A percentile compares a stretch with the other conserved stretches of the same genome.
These are phyloP conservation scores for Acrocephalus kingi DNA, from an alignment of 2,113 vertebrate species.

Conservation along the genomic window DNA sequence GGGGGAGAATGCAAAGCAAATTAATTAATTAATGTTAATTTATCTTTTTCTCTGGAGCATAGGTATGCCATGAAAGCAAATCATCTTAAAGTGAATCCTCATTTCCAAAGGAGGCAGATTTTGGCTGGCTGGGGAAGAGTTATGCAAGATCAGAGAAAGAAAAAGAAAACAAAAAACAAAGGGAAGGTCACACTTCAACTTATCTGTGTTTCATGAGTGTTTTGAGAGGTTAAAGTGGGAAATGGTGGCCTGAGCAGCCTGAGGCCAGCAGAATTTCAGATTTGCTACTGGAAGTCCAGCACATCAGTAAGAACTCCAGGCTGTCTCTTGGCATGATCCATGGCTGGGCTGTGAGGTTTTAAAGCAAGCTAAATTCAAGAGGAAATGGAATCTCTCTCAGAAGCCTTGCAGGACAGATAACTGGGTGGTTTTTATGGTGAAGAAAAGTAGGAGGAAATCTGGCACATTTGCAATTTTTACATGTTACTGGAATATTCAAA, in stretches of 20 bases:
- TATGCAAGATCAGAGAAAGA: not conserved
- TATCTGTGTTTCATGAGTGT: not conserved
- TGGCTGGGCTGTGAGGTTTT: not conserved
- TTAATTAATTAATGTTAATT: not conserved
- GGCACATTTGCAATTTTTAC: not conserved
- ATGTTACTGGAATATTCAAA: not conserved
- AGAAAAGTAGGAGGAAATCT: not conserved
- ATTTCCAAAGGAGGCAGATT: not conserved
- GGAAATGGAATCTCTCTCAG: not conserved
- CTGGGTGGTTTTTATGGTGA: too few relatives aligned
- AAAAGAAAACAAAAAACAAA: not conserved
- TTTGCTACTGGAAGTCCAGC: not conserved
- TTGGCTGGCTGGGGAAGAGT: not conserved
- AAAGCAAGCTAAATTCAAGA: not conserved
- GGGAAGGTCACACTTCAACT: not conserved
- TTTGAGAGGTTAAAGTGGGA: not conserved
- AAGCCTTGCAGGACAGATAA: not conserved
- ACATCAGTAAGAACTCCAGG: not conserved
- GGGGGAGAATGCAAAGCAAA: not conserved
- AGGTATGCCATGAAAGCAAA: rapidly evolving
- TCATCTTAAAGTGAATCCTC: not conserved
- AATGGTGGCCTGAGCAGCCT: not conserved
- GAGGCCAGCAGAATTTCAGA: not conserved
- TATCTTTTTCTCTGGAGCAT: not conserved
- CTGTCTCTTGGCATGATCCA: not conserved